Evolutionary conservation across 2,113 vertebrate genomes (phyloP).

Genomic region (Oncorhynchus gorbuscha): DNA sequence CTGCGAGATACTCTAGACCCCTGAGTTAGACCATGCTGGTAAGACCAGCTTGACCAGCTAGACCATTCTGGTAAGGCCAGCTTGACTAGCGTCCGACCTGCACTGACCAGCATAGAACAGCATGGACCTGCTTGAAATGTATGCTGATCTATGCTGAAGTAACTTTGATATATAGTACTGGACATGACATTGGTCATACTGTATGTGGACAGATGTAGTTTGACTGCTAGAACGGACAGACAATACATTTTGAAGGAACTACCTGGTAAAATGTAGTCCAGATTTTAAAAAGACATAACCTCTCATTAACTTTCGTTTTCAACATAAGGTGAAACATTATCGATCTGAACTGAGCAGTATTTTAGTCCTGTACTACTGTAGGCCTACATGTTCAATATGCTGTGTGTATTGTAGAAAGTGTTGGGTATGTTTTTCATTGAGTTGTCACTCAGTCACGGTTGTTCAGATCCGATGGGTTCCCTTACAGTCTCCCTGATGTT

Average conservation of each 20-base stretch:
- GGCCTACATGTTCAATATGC: not conserved
- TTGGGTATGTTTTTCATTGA: no score
- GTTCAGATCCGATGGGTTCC: conserved; percentile 21
- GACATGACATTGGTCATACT: not conserved
- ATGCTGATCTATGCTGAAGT: no score
- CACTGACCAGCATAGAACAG: no score
- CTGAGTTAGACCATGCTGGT: no score
- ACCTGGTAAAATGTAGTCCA: conserved; percentile 7
- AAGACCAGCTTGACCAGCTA: no score
- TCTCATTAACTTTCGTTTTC: conserved; percentile 9
- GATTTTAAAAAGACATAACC: conserved; percentile 18
- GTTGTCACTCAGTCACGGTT: not conserved
- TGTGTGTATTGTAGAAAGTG: conserved; percentile 18
- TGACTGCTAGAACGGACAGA: not conserved
- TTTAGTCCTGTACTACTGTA: no score
- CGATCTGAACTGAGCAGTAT: no score
- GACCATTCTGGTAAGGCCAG: no score
- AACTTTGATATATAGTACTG: not conserved
- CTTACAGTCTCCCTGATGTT: conserved; percentile 22
- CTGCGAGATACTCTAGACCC: no score
- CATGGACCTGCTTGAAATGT: no score
- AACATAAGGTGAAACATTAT: no score
- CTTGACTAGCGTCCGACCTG: no score
- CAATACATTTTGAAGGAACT: conserved; percentile 34
- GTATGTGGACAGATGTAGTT: not conserved